Evolutionary conservation across 2,797 vertebrate species (phyloP).

Genomic region (Paguma larvata): DNA sequence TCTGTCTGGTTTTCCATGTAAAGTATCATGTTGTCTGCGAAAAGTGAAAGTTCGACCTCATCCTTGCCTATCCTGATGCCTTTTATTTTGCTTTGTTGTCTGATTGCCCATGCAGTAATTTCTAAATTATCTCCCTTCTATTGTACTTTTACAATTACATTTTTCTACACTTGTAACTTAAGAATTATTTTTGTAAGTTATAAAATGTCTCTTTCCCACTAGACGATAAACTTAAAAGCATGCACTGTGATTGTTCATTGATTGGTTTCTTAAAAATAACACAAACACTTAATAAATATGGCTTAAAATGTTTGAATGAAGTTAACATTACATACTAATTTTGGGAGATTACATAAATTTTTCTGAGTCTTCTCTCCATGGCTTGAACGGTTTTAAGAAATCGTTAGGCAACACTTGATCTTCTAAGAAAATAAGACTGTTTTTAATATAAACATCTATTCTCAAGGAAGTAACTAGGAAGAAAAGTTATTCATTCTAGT

Average conservation of each 20-base stretch:
- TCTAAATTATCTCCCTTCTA: background rate
- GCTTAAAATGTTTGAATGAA: background rate
- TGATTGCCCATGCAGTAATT: too few species aligned
- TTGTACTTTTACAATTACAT: background rate
- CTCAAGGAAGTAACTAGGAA: background rate
- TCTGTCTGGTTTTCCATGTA: too few species aligned
- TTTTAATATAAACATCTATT: background rate
- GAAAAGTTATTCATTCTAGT: background rate
- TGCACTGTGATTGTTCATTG: background rate
- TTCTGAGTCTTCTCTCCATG: background rate
- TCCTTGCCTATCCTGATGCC: too few species aligned
- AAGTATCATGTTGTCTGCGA: too few species aligned
- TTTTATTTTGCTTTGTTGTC: too few species aligned
- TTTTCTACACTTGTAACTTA: background rate
- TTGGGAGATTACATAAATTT: background rate
- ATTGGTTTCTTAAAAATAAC: background rate
- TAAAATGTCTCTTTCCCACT: background rate
- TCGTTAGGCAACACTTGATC: background rate
- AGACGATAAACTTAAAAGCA: background rate
- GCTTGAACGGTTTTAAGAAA: background rate
- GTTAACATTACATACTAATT: background rate
- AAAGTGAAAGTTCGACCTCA: too few species aligned
- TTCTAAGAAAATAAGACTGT: background rate
- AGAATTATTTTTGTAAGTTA: background rate
- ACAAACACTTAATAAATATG: background rate